These are phyloP conservation scores for Drosophila mettleri DNA, from an alignment of 2,888 invertebrate genomes.

Conservation along the genomic window DNA sequence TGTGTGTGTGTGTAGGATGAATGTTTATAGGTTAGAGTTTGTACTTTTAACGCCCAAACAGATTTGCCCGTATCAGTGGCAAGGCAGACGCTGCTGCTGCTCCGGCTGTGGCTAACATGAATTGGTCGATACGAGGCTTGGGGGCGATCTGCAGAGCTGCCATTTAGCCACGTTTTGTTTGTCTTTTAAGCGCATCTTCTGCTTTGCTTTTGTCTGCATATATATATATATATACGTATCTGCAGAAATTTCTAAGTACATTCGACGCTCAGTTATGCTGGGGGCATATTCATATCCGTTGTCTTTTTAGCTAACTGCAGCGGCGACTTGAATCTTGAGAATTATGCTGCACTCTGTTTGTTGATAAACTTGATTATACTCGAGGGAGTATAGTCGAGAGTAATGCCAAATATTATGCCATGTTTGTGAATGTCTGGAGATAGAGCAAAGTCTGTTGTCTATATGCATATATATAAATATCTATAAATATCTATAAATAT, in stretches of 20 bases:
- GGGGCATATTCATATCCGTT: constrained; percentile 79
- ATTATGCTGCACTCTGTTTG: constrained; percentile 48
- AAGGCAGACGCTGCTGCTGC: constrained; percentile 53
- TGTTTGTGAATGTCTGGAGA: constrained; percentile 42
- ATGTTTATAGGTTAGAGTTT: constrained; percentile 9
- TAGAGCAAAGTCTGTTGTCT: constrained; percentile 29
- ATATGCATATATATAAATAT: not conserved
- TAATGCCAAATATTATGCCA: constrained; percentile 14
- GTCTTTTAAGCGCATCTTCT: constrained; percentile 43
- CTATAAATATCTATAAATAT: not conserved
- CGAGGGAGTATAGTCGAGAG: too few species aligned
- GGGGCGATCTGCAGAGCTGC: constrained; percentile 23
- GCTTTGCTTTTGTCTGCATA: constrained; percentile 9
- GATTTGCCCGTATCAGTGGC: constrained; percentile 65
- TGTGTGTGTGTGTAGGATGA: not conserved
- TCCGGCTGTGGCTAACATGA: constrained; percentile 32
- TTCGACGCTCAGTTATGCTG: constrained; percentile 78
- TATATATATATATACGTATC: constrained; percentile 25
- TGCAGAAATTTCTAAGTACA: constrained; percentile 67
- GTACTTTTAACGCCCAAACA: constrained; percentile 53
- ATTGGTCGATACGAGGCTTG: constrained; percentile 2
- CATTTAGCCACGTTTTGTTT: constrained; percentile 69
- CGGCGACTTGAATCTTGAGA: constrained; percentile 5
- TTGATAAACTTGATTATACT: constrained; percentile 50
- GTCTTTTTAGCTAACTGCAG: constrained; percentile 53